Conservation (phyloP, 2,888 invertebrate species). For the Ptychoptera contaminata region DNA sequence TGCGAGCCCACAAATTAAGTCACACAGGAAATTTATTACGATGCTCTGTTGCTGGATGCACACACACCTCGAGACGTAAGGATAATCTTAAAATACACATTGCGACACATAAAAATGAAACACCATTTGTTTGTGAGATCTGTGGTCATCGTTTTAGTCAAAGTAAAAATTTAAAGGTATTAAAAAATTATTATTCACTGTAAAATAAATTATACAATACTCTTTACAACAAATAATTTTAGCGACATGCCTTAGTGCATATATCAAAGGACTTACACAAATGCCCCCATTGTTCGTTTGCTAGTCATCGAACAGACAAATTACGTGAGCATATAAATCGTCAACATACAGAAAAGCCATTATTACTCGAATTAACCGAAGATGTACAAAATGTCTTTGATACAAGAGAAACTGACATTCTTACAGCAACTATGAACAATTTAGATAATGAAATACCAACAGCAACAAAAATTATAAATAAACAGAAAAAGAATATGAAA, state of each 20-base stretch:
- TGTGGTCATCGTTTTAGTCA: constrained; percentile 40
- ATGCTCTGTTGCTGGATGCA: constrained; percentile 33
- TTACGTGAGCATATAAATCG: constrained; percentile 32
- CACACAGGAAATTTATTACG: constrained; percentile 36
- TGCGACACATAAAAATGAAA: constrained; percentile 37
- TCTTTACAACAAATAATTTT: not conserved
- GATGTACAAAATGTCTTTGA: not conserved
- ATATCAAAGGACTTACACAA: constrained; percentile 21
- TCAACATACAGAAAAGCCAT: constrained; percentile 3
- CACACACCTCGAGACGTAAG: constrained; percentile 32
- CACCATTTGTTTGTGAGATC: constrained; percentile 38
- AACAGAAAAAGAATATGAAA: too few relatives aligned
- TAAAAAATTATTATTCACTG: not conserved
- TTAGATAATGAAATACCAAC: too few relatives aligned
- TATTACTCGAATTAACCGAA: constrained; percentile 1
- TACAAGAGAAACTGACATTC: too few relatives aligned
- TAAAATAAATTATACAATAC: not conserved
- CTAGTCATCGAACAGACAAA: constrained; percentile 35
- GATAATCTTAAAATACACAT: constrained; percentile 38
- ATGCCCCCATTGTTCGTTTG: constrained; percentile 33
- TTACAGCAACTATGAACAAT: too few relatives aligned
- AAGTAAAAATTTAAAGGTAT: constrained; percentile 32
- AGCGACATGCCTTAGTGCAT: constrained; percentile 24
- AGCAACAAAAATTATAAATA: too few relatives aligned
- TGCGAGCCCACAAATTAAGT: constrained; percentile 35